Evolutionary conservation across 2,113 vertebrate species (phyloP).

Genomic region (Columba janthina): DNA sequence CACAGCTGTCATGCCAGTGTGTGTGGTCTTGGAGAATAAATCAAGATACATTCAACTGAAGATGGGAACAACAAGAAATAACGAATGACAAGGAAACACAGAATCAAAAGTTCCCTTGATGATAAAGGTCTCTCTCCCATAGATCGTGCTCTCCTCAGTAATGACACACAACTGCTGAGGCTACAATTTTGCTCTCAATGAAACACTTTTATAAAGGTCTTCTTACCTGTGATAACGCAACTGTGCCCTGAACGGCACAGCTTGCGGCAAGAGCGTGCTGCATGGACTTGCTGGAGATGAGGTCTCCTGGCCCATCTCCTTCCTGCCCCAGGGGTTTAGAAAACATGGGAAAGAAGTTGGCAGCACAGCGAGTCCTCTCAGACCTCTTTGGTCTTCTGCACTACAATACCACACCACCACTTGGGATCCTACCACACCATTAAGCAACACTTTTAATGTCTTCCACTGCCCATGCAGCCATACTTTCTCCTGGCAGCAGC

Average conservation of each 20-base stretch:
- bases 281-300: background rate
- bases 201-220: background rate
- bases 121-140: background rate
- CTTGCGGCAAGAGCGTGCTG: rapidly evolving
- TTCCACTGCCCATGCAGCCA: background rate
- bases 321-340: background rate
- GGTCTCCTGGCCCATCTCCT: background rate
- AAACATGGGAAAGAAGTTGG: background rate
- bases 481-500: background rate
- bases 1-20: background rate
- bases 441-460: constrained; percentile 29
- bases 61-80: background rate
- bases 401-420: rapidly evolving
- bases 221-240: background rate
- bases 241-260: rapidly evolving
- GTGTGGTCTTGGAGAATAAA: background rate
- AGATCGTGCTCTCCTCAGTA: background rate
- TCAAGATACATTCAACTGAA: rapidly evolving
- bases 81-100: rapidly evolving
- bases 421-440: background rate
- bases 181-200: background rate
- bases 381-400: background rate
- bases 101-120: background rate
- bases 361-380: background rate
- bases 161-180: background rate